A percentile compares a stretch with the other conserved stretches of the same genome.
Conservation (phyloP, 2,888 invertebrate species). For the Drosophila algonquin region DNA sequence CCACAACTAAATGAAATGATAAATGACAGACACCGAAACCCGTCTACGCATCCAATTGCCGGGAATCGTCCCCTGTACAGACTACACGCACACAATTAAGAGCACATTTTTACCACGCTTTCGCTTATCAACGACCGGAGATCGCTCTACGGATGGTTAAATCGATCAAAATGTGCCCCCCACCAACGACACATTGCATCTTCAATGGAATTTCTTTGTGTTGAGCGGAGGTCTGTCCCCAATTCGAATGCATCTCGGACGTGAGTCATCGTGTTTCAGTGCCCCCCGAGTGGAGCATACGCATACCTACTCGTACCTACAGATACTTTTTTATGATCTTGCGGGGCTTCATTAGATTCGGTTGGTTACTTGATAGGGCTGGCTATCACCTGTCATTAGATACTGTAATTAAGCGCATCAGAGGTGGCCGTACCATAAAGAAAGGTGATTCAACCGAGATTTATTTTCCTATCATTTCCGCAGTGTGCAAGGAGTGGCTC, state of each 20-base stretch:
- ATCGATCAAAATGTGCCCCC: constrained; percentile 68
- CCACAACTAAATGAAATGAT: constrained; percentile 63
- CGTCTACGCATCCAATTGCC: constrained; percentile 36
- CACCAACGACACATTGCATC: constrained; percentile 51
- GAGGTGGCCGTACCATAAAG: constrained; percentile 34
- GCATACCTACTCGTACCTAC: not conserved
- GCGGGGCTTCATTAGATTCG: constrained; percentile 65
- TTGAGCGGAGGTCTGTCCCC: constrained; percentile 25
- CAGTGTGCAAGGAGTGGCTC: constrained; percentile 92
- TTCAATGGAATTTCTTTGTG: constrained; percentile 76
- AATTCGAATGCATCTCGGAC: constrained; percentile 26
- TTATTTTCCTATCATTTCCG: constrained; percentile 24
- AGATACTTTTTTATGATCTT: constrained; percentile 44
- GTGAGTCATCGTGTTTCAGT: constrained; percentile 67
- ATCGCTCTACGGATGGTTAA: constrained; percentile 53
- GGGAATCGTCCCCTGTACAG: constrained; percentile 7
- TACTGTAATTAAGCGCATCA: constrained; percentile 45
- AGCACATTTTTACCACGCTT: constrained; percentile 60
- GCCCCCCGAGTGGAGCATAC: constrained; percentile 44
- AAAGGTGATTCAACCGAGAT: constrained; percentile 52
- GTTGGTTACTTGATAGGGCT: constrained; percentile 60
- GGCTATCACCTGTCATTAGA: constrained; percentile 58
- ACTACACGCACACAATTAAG: constrained; percentile 58
- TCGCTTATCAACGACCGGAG: constrained; percentile 62
- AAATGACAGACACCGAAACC: constrained; percentile 61